phyloP scores from a whole-genome alignment of 2,888 invertebrate genomes.

The Rhodophaea formosa region DNA sequence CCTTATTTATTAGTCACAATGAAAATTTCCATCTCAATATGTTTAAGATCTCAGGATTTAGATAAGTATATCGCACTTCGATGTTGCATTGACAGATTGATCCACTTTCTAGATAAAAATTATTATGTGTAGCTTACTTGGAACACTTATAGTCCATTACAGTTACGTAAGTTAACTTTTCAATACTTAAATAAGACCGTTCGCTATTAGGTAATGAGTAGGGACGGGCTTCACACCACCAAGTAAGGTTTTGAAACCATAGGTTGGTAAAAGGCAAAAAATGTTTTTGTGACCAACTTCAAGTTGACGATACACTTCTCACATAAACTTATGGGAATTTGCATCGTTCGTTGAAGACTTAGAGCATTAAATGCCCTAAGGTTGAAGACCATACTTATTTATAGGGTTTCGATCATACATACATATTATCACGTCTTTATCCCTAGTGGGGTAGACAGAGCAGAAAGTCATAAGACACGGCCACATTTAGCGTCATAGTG shows the following conservation, averaged over 20 bases:
- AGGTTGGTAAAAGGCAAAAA: neutral
- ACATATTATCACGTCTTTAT: too few relatives aligned
- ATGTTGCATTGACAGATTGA: neutral
- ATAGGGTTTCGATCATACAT: too few relatives aligned
- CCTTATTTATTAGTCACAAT: neutral
- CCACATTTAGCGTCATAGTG: too few relatives aligned
- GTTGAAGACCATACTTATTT: too few relatives aligned
- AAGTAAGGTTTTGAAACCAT: neutral
- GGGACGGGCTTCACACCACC: neutral
- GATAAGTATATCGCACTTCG: constrained; percentile 3
- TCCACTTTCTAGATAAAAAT: constrained; percentile 11
- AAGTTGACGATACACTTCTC: too few relatives aligned
- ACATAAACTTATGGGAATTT: too few relatives aligned
- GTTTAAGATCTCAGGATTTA: constrained; percentile 3
- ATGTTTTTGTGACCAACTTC: too few relatives aligned
- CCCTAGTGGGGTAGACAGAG: too few relatives aligned
- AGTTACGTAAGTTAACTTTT: constrained; percentile 23
- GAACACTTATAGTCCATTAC: neutral
- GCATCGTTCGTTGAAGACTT: too few relatives aligned
- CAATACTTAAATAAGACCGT: constrained; percentile 28
- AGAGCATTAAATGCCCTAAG: too few relatives aligned
- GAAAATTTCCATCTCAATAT: neutral
- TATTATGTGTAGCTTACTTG: neutral
- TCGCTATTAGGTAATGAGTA: constrained; percentile 38
- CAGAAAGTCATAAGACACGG: too few relatives aligned